Evolutionary conservation across 2,797 vertebrate genomes (phyloP).

Genomic region (Hephaestus fuliginosus): DNA sequence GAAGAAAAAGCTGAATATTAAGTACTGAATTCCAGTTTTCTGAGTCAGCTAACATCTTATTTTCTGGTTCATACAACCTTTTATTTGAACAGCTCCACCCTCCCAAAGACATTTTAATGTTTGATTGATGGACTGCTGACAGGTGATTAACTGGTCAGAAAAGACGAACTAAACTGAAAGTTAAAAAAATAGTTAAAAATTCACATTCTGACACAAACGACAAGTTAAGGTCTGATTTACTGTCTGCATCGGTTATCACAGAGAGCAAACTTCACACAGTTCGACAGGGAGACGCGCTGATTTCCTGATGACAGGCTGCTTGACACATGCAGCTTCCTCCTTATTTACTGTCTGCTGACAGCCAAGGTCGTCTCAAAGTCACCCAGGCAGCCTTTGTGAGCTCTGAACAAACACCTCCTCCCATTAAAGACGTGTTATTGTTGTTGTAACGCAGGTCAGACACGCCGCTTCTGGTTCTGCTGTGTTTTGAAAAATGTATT

Average conservation of each 20-base stretch:
- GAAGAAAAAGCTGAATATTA: too few species aligned
- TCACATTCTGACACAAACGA: not conserved
- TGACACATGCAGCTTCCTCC: slow-evolving; percentile 30
- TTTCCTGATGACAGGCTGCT: slow-evolving; percentile 45
- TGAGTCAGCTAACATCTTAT: too few species aligned
- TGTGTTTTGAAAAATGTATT: not conserved
- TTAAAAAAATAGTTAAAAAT: not conserved
- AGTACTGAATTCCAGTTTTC: too few species aligned
- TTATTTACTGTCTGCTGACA: slow-evolving; percentile 76
- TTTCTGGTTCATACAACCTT: too few species aligned
- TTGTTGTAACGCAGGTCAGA: slow-evolving; percentile 32
- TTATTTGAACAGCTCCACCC: too few species aligned
- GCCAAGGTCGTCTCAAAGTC: slow-evolving; percentile 56
- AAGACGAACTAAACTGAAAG: not conserved
- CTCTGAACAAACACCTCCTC: slow-evolving; percentile 38
- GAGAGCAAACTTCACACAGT: not conserved
- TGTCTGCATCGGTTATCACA: not conserved
- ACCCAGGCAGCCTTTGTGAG: slow-evolving; percentile 23
- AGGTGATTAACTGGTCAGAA: not conserved
- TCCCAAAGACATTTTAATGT: not conserved
- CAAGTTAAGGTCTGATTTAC: not conserved
- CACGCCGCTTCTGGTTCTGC: not conserved
- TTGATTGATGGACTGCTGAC: not conserved
- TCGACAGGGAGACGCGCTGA: slow-evolving; percentile 4
- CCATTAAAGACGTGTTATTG: slow-evolving; percentile 24